These are phyloP conservation scores for Halichoerus grypus DNA, from an alignment of 2,113 vertebrate genomes.

Conservation along the genomic window DNA sequence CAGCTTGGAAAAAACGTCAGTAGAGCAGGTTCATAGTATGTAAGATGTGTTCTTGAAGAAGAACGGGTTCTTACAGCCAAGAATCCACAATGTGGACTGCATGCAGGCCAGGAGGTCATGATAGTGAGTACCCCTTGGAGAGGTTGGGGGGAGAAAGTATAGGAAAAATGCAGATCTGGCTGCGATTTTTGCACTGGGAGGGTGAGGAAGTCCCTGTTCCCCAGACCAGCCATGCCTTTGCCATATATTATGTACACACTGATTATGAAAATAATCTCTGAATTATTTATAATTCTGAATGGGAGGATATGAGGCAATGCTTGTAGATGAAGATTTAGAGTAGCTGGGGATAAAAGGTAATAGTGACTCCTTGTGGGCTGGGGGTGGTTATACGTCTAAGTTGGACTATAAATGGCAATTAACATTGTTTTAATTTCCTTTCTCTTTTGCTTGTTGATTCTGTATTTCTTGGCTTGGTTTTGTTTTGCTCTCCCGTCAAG, in stretches of 20 bases:
- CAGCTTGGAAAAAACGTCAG: background rate
- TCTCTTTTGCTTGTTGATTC: conserved; percentile 7
- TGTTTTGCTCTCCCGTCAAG: background rate
- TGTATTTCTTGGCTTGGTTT: conserved; percentile 13
- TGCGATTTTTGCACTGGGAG: background rate
- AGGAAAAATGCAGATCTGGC: background rate
- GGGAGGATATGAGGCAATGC: conserved; percentile 53
- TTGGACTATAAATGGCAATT: background rate
- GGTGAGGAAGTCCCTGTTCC: background rate
- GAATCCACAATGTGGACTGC: background rate
- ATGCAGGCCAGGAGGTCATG: background rate
- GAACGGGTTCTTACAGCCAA: background rate
- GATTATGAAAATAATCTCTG: conserved; percentile 49
- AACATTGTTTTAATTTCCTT: conserved; percentile 45
- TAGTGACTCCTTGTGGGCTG: background rate
- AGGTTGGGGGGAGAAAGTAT: background rate
- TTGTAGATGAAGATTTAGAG: background rate
- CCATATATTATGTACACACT: background rate
- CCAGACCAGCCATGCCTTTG: background rate
- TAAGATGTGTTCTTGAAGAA: background rate
- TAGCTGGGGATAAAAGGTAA: background rate
- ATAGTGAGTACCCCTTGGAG: background rate
- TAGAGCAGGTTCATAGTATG: conserved; percentile 26
- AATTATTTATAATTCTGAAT: conserved; percentile 73
- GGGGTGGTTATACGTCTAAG: background rate